Base-by-base conservation (phyloP, 2,797 vertebrate genomes). In the Cephalopachus bancanus region DNA sequence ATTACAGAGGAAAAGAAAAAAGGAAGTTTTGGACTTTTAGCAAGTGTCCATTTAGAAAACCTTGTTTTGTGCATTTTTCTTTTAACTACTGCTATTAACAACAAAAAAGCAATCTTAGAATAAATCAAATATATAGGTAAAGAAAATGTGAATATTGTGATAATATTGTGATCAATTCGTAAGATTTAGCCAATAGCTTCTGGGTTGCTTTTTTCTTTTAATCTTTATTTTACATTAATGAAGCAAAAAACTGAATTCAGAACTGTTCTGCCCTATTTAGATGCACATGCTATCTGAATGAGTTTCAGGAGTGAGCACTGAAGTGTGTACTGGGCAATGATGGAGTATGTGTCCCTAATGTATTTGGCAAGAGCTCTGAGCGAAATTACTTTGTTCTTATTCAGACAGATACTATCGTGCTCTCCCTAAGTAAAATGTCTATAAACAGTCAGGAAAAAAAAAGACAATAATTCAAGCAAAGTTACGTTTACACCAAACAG, bases 321-420 rank as follows among this genome's bases (percentile, higher is more conserved):
- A 69, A 74, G 53, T 87, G 19, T 74, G 33, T 22, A 69, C 26
- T 65, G 49, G 55, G 30, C 37, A 88, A 49, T 92, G 89, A 96
- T 90, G 2, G 62, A 95, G 30, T 87, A 1, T 64, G 10, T 88
- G 4, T 72, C 51, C 57, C 67, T 84, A 96, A 90, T 80, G n/a
- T 20, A 44, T 90, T 88, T 94, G 89, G 62, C 72, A 96, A 89
- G 22, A 30, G 10, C 17, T 92, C 74, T 71, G 51, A 96, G 24
- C 64, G 4, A 96, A 96, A 95, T 96, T 55, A 92, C 89, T 94
- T 97, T 95, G 53, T 76, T 97, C 76, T 94, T 94, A 94, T 92
- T 87, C 83, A 85, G 72, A 90, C 7, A 90, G 49, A 94, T 95
- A 53, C n/a, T 20, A 75, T 89, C 10, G 0, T 96, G 51, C 89